Percentiles rank a stretch among this genome's conserved stretches.
Conservation (phyloP, 2,113 vertebrate species). For the Cyanoramphus novaezelandiae region DNA sequence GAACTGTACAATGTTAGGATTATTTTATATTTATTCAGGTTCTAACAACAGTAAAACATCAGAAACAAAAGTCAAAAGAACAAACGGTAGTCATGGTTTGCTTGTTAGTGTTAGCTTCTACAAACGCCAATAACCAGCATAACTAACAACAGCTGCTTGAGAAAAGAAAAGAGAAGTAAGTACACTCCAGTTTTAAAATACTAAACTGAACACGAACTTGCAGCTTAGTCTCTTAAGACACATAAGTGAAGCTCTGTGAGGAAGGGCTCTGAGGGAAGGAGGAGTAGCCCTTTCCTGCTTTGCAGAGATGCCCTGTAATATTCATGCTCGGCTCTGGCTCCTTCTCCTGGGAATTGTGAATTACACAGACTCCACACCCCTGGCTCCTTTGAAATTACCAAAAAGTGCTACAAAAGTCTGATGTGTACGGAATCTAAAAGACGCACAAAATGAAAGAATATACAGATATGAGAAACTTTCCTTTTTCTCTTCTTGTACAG, state of each 20-base stretch:
- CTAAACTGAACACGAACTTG: not conserved
- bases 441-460: not conserved
- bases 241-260: not conserved
- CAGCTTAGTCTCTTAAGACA: not conserved
- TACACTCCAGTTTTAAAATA: not conserved
- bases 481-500: not conserved
- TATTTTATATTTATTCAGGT: not conserved
- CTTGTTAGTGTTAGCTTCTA: not conserved
- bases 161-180: not conserved
- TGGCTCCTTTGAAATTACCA: not conserved
- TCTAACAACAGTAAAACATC: not conserved
- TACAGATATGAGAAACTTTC: not conserved
- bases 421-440: not conserved
- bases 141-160: not conserved
- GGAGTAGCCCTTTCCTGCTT: not conserved
- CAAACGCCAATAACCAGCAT: fast-evolving
- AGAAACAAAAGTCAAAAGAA: not conserved
- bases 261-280: not conserved
- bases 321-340: not conserved
- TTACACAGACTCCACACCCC: not conserved
- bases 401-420: not conserved
- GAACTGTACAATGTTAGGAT: not conserved
- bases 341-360: not conserved
- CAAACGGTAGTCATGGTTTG: not conserved
- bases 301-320: not conserved